A percentile compares a stretch with the other conserved stretches of the same genome.
These are phyloP conservation scores for Brachionus calyciflorus DNA, from an alignment of 1,140 invertebrate species.

Conservation along the genomic window DNA sequence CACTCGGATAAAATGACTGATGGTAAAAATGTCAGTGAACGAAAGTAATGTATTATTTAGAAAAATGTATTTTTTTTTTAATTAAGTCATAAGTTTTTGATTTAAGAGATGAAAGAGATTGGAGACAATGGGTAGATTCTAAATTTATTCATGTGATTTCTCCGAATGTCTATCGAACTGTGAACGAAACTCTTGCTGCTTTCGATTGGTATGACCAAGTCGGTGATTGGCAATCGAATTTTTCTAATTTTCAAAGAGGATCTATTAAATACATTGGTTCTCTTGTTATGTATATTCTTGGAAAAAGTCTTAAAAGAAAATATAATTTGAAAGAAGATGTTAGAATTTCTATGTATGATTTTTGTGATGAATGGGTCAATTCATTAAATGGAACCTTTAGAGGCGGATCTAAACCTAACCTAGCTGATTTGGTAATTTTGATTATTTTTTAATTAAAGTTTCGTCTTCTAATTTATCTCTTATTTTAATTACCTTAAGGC, in stretches of 20 bases:
- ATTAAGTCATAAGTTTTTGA: constrained; percentile 38
- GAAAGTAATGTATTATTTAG: constrained; percentile 45
- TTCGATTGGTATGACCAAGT: constrained; percentile 85
- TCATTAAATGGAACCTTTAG: constrained; percentile 72
- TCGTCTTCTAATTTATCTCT: constrained; percentile 50
- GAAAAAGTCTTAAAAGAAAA: constrained; percentile 79
- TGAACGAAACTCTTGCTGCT: constrained; percentile 77
- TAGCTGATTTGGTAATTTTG: constrained; percentile 74
- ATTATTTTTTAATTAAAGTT: background rate
- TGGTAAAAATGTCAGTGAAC: constrained; percentile 50
- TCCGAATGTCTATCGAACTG: constrained; percentile 90
- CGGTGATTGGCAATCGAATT: constrained; percentile 68
- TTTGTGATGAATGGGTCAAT: constrained; percentile 77
- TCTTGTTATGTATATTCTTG: constrained; percentile 85
- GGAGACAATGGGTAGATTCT: constrained; percentile 89
- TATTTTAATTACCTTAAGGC: too few relatives aligned
- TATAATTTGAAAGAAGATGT: constrained; percentile 83
- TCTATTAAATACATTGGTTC: constrained; percentile 91
- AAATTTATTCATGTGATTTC: constrained; percentile 86
- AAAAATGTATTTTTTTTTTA: background rate
- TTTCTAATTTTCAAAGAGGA: constrained; percentile 76
- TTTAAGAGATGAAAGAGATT: constrained; percentile 81
- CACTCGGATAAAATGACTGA: constrained; percentile 61
- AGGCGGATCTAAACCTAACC: constrained; percentile 77
- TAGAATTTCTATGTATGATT: constrained; percentile 81